A percentile compares a stretch with the other conserved stretches of the same genome.
phyloP scores from a whole-genome alignment of 2,888 invertebrate species.

The Lucinisca nassula region DNA sequence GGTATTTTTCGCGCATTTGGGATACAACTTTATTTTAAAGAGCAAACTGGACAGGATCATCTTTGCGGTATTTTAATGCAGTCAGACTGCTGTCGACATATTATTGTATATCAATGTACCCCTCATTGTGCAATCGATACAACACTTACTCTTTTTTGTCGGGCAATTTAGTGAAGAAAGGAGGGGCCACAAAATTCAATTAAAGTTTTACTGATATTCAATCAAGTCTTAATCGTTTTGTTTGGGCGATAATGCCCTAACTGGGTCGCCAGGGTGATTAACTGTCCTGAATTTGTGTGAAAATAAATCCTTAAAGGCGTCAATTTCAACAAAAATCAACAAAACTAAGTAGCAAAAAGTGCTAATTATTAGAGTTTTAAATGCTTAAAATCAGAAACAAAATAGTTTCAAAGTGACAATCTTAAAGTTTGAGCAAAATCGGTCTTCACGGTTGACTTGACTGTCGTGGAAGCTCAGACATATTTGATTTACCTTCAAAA shows the following conservation, averaged over 20 bases:
- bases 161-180: neutral
- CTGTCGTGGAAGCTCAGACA: neutral
- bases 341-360: neutral
- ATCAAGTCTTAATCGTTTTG: slow-evolving; percentile 2
- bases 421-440: neutral
- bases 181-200: neutral
- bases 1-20: neutral
- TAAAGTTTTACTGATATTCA: slow-evolving; percentile 8
- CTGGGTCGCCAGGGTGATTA: neutral
- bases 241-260: neutral
- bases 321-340: neutral
- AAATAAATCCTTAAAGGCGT: neutral
- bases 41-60: neutral
- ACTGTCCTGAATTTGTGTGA: neutral
- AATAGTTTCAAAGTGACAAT: neutral
- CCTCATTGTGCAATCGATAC: slow-evolving; percentile 2
- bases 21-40: neutral
- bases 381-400: neutral
- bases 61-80: neutral
- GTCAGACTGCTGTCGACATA: neutral
- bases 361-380: neutral
- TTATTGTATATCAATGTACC: neutral
- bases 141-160: neutral
- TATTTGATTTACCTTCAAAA: neutral
- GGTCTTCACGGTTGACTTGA: neutral